A percentile compares a stretch with the other conserved stretches of the same genome.
Evolutionary conservation across 1,140 invertebrate species (phyloP).

Genomic region (Diploscapter pachys): DNA sequence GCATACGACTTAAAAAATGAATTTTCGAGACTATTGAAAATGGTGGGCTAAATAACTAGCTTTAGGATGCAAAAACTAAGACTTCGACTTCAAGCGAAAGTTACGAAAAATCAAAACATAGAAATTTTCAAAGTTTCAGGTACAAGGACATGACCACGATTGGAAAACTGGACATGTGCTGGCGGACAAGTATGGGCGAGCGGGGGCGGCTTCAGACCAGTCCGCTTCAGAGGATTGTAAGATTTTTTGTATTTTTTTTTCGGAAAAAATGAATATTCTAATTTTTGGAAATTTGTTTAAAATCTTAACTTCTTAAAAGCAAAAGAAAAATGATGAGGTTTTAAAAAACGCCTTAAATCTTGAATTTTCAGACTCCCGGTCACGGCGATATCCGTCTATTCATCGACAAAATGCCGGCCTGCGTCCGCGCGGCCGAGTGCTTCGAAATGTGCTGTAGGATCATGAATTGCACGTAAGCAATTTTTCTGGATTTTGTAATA

Average conservation of each 20-base stretch:
- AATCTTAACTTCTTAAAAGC: background rate
- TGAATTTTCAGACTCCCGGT: conserved; percentile 71
- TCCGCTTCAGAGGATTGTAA: conserved; percentile 81
- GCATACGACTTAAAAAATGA: conserved; percentile 5
- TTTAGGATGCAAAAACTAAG: too few relatives aligned
- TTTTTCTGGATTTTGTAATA: conserved; percentile 2
- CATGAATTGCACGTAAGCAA: conserved; percentile 76
- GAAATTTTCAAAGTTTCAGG: conserved; percentile 4
- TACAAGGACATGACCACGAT: conserved; percentile 73
- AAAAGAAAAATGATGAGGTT: too few relatives aligned
- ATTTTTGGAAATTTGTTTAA: conserved; percentile 7
- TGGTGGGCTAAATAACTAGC: too few relatives aligned
- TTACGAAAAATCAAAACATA: too few relatives aligned
- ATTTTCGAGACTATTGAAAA: too few relatives aligned
- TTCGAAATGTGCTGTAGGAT: conserved; percentile 79
- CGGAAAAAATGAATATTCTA: conserved; percentile 7
- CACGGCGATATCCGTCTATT: conserved; percentile 81
- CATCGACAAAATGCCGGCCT: conserved; percentile 76
- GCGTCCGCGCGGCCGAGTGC: conserved; percentile 74
- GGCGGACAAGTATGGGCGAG: conserved; percentile 91
- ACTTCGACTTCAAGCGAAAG: too few relatives aligned
- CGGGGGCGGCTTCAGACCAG: conserved; percentile 89
- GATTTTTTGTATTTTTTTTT: conserved; percentile 22
- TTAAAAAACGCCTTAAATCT: background rate
- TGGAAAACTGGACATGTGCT: conserved; percentile 93